Percentiles rank a stretch among this genome's conserved stretches.
Evolutionary conservation across 2,797 vertebrate species (phyloP).

Genomic region (Masticophis lateralis): DNA sequence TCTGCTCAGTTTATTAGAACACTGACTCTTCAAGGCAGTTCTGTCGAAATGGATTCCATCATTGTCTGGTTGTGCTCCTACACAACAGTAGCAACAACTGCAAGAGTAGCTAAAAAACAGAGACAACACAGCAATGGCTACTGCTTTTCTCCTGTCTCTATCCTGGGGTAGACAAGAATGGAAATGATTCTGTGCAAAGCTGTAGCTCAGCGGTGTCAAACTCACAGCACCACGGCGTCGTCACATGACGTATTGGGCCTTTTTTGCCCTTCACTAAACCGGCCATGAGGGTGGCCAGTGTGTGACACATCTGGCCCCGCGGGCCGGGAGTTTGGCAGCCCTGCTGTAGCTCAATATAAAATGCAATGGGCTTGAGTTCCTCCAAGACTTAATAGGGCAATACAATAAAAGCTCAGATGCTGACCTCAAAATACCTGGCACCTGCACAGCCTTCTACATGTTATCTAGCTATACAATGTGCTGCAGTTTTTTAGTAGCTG

Average conservation of each 20-base stretch:
- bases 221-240: no score
- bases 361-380: neutral
- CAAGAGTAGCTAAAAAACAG: neutral
- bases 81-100: neutral
- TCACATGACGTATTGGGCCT: no score
- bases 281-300: no score
- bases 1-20: neutral
- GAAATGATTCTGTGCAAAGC: neutral
- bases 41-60: neutral
- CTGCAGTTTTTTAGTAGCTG: neutral
- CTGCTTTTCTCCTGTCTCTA: neutral
- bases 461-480: neutral
- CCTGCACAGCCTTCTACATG: neutral
- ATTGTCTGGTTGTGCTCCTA: neutral
- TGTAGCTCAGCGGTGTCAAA: neutral
- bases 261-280: no score
- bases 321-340: no score
- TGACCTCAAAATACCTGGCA: neutral
- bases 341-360: neutral
- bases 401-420: neutral
- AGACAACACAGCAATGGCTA: neutral
- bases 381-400: neutral
- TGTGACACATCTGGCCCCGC: no score
- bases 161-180: neutral
- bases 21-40: neutral